phyloP scores from a whole-genome alignment of 2,113 vertebrate genomes.

The Prionailurus bengalensis region DNA sequence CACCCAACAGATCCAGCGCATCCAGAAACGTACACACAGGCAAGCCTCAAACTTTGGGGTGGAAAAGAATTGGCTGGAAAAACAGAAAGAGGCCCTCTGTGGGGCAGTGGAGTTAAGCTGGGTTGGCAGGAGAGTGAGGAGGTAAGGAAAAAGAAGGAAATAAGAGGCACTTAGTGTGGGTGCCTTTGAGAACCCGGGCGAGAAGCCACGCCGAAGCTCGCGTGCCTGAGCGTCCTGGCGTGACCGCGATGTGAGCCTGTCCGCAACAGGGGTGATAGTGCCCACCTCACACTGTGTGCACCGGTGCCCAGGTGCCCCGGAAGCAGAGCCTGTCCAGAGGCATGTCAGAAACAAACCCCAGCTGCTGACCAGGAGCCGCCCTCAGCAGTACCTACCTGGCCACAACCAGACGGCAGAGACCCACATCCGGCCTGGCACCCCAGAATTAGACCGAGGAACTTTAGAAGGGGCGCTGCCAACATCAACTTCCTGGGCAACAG shows the following conservation, averaged over 20 bases:
- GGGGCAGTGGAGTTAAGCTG: no score
- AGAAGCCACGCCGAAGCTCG: rapidly evolving
- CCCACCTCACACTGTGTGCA: not conserved
- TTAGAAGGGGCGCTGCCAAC: not conserved
- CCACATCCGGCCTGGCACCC: not conserved
- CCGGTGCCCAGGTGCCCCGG: rapidly evolving
- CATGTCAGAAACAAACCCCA: not conserved
- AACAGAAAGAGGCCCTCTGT: not conserved
- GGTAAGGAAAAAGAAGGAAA: not conserved
- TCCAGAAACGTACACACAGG: rapidly evolving
- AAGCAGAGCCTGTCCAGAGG: not conserved
- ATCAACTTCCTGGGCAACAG: not conserved
- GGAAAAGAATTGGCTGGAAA: not conserved
- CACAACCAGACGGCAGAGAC: not conserved
- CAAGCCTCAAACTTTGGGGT: not conserved
- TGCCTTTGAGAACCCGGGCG: rapidly evolving
- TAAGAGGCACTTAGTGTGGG: not conserved
- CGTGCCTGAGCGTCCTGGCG: rapidly evolving
- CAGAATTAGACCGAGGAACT: not conserved
- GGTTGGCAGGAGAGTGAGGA: not conserved
- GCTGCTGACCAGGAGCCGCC: not conserved
- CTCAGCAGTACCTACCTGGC: not conserved
- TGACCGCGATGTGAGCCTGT: not conserved
- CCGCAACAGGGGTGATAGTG: rapidly evolving
- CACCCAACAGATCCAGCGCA: not conserved